Percentiles rank a stretch among this genome's conserved stretches.
These are phyloP conservation scores for Chunga burmeisteri DNA, from an alignment of 2,113 vertebrate genomes.

Conservation along the genomic window DNA sequence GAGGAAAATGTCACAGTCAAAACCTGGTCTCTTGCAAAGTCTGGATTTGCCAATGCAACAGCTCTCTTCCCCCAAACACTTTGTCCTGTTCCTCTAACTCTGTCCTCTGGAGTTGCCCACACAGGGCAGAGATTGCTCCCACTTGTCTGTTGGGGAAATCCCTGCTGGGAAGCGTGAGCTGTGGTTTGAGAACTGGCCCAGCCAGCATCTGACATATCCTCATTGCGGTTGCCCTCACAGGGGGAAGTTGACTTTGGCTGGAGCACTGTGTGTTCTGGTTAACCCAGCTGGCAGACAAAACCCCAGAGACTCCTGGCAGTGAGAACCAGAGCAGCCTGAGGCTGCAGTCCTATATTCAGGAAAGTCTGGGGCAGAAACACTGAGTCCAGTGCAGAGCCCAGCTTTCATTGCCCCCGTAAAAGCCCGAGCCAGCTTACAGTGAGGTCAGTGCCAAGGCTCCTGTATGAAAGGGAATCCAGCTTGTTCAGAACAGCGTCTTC, in stretches of 20 bases:
- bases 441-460: slow-evolving; percentile 20
- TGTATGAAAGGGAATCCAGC: not conserved
- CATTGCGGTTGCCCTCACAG: not conserved
- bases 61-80: not conserved
- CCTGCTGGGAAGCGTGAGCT: not conserved
- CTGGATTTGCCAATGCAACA: not conserved
- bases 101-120: not conserved
- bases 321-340: not conserved
- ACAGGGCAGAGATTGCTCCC: not conserved
- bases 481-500: not conserved
- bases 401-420: not conserved
- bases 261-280: slow-evolving; percentile 33
- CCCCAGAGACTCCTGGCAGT: not conserved
- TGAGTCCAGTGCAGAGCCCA: not conserved
- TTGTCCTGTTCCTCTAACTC: not conserved
- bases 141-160: not conserved
- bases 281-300: not conserved
- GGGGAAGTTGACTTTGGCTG: slow-evolving; percentile 42
- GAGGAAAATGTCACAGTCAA: not conserved
- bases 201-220: not conserved
- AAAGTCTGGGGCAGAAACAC: not conserved
- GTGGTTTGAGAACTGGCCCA: not conserved
- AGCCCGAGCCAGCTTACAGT: not conserved
- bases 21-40: not conserved
- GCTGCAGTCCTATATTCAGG: not conserved